Evolutionary conservation across 1,140 invertebrate species (phyloP), one percentile per base, ranked within the genome.

Genomic region (Druon quercuslanigerum): DNA sequence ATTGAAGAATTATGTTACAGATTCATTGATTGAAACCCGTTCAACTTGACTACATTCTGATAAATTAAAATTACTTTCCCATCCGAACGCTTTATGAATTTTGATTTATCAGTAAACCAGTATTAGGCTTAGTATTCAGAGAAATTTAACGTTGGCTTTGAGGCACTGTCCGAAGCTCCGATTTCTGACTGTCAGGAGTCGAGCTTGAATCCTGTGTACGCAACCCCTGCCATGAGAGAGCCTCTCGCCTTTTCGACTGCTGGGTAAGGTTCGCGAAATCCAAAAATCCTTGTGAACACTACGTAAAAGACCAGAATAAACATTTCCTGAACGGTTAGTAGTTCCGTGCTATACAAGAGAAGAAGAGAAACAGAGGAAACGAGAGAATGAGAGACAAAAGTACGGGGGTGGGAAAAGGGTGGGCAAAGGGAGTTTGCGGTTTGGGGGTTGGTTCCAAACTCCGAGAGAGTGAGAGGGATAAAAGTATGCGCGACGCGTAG

Each of bases 321-420:
- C 85, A 89, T 89, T 88, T 89, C 86, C 87, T 82, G 84, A 88
- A 89, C 81, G 87, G 87, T 88, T 89, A 88, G 88, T 88, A 87
- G 82, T 86, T 85, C 80, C 71, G 66, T 71, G 72, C 50, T 77
- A 57, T 71, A 56, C 56, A 71, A 77, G 72, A 17, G 60, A 57
- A 51, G 56, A 70, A 70, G 57, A 78, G 81, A 72, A 73, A 82
- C 60, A 79, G 52, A 54, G 52, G 7, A 40, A 56, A 11, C 66
- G 57, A 78, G 81, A 73, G 73, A 82, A 56, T 75, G 52, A 54
- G 52, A 5, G 73, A 56, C 50, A 73, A n/a, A 46, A 74, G 51
- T 74, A 56, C 9, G n/a, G 57, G 19, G 51, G n/a, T 12, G 14
- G 60, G 60, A n/a, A 20, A 40, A 46, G 60, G 60, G 60, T 66